Evolutionary conservation across 2,113 vertebrate genomes (phyloP), one percentile per base, ranked within the genome.

Genomic region (Pseudorhombus dupliciocellatus): DNA sequence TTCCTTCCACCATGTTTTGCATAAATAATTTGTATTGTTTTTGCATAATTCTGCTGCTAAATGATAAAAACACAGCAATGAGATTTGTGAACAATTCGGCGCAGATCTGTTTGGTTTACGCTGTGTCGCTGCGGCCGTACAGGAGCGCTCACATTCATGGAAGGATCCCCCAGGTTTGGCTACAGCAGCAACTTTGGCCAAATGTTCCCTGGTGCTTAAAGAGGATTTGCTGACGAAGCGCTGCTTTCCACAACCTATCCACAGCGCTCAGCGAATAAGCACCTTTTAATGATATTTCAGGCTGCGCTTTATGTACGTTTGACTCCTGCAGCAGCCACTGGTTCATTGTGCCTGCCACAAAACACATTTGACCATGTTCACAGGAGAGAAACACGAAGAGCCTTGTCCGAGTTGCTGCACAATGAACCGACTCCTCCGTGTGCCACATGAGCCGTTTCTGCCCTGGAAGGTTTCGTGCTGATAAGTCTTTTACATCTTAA

Each of bases 161-260:
- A 52, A 21, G 21, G 37, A 69, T 61, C 46, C 59, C 34, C 25
- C 11, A 3, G 22, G 28, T 52, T 56, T 60, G 63, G 67, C 52
- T 54, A 15, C 20, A 48, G 60, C 54, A 57, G 57, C 62, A 28
- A 71, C 21, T 60, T 52, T 67, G 69, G 70, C 48, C 21, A 18
- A 18, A 7, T 26, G 59, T 37, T 70, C 52, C 34, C 50, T 53
- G 37, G 44, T 64, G 51, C 65, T 77, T 54, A 61, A 18, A 68
- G 75, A 61, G 42, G 72, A 84, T 74, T 77, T 75, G 68, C 78
- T 74, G 53, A 78, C 75, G 51, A 70, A 51, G 74, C 74, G 61
- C n/a, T 22, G 16, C 55, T 28, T 50, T 48, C 52, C 42, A 63
- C n/a, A 75, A 58, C 56, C 51, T 81, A 30, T 48, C 40, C 28